Conservation (phyloP, 2,797 vertebrate genomes). For the Phrynocephalus guinanensis region DNA sequence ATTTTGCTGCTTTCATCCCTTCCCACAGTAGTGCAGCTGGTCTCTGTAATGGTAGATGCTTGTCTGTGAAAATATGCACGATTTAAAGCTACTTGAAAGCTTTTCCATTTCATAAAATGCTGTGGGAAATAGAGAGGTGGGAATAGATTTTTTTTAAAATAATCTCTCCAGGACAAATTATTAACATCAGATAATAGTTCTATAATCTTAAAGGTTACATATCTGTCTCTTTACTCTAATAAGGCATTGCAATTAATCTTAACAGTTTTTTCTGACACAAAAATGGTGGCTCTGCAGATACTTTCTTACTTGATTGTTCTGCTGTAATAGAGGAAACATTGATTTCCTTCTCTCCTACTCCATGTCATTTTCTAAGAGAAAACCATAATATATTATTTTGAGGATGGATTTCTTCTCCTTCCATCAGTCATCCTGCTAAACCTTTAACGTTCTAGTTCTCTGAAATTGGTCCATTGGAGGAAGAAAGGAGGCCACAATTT, state of each 20-base stretch:
- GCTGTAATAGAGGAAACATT: neutral
- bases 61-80: neutral
- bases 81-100: neutral
- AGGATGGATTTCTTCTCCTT: neutral
- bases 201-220: neutral
- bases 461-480: slow-evolving; percentile 6
- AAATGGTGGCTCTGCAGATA: slow-evolving; percentile 45
- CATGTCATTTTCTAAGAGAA: accelerated
- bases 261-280: slow-evolving; percentile 25
- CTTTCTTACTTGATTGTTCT: neutral
- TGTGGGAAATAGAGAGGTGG: neutral
- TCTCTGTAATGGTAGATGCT: neutral
- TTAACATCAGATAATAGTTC: neutral
- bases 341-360: accelerated
- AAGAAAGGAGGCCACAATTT: neutral
- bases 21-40: accelerated
- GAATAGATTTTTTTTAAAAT: neutral
- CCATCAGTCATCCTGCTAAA: neutral
- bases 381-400: neutral
- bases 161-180: neutral
- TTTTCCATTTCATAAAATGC: neutral
- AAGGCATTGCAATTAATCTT: neutral
- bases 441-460: neutral
- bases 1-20: neutral
- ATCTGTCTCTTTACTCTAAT: neutral